phyloP scores from a whole-genome alignment of 53 echinoderm and acorn worm genomes.

The Antedon mediterranea region DNA sequence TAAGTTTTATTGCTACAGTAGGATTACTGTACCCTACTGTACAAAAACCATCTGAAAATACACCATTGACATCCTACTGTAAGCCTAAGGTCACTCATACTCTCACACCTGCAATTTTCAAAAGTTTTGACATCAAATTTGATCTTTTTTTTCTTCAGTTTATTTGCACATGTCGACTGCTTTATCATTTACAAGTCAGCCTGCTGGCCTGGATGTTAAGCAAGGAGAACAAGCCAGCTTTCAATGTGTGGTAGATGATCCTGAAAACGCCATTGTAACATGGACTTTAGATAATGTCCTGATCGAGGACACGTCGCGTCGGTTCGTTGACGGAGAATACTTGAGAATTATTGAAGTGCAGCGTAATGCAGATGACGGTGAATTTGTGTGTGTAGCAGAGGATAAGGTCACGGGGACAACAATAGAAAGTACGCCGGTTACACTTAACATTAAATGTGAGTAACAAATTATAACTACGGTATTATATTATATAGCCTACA shows the following conservation, averaged over 20 bases:
- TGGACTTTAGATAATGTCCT: constrained; percentile 38
- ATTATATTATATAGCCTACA: too few relatives aligned
- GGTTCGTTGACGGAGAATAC: constrained; percentile 25
- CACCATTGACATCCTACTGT: too few relatives aligned
- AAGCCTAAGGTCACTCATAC: too few relatives aligned
- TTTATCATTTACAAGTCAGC: constrained; percentile 23
- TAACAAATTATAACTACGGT: too few relatives aligned
- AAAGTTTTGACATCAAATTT: too few relatives aligned
- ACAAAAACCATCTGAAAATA: too few relatives aligned
- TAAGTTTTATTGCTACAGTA: too few relatives aligned
- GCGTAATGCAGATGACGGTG: constrained; percentile 28
- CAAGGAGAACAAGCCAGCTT: constrained; percentile 31
- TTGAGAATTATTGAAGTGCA: constrained; percentile 33
- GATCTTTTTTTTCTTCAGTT: background rate
- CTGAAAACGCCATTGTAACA: constrained; percentile 22
- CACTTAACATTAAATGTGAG: constrained; percentile 67
- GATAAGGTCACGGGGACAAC: constrained; percentile 13
- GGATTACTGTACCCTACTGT: too few relatives aligned
- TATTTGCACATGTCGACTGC: background rate
- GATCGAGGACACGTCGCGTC: constrained; percentile 10
- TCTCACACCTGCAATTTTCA: too few relatives aligned
- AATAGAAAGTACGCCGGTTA: constrained; percentile 31
- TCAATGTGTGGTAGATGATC: constrained; percentile 49
- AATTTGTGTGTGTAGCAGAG: constrained; percentile 36
- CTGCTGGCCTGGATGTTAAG: constrained; percentile 27